Conservation (phyloP, 1,140 invertebrate species). For the Macrotrachela quadricornifera region DNA sequence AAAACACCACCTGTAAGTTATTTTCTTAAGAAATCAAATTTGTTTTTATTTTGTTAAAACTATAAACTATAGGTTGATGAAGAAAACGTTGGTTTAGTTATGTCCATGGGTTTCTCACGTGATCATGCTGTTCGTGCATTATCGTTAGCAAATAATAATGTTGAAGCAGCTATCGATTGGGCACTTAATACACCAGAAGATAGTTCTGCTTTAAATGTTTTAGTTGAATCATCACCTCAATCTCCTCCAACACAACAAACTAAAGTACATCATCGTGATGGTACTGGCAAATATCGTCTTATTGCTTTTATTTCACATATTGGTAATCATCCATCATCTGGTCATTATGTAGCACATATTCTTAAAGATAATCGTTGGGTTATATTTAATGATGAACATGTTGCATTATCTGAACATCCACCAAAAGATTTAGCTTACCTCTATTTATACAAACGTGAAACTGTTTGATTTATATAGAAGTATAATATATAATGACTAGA, state of each 20-base stretch:
- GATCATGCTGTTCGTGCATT: conserved; percentile 60
- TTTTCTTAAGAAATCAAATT: too few species aligned
- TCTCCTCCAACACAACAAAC: too few species aligned
- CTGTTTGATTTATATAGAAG: too few species aligned
- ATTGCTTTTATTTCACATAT: conserved; percentile 90
- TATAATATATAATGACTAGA: too few species aligned
- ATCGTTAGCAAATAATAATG: conserved; percentile 62
- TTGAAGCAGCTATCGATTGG: conserved; percentile 84
- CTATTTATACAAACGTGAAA: conserved; percentile 59
- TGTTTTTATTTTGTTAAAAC: too few species aligned
- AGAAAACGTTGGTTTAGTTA: conserved; percentile 27
- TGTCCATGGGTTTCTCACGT: conserved; percentile 65
- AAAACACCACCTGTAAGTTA: too few species aligned
- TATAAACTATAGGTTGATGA: too few species aligned
- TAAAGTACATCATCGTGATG: not conserved
- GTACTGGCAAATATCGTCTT: conserved; percentile 44
- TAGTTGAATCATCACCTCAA: too few species aligned
- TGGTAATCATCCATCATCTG: conserved; percentile 80
- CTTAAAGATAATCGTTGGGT: conserved; percentile 65
- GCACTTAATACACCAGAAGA: conserved; percentile 53
- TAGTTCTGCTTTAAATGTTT: too few species aligned
- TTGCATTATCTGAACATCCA: conserved; percentile 78
- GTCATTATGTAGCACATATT: conserved; percentile 93
- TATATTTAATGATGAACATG: conserved; percentile 95
- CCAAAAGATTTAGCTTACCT: conserved; percentile 85